These are phyloP conservation scores for Petrocephalus sullivani DNA, from an alignment of 2,797 vertebrate genomes.

Conservation along the genomic window DNA sequence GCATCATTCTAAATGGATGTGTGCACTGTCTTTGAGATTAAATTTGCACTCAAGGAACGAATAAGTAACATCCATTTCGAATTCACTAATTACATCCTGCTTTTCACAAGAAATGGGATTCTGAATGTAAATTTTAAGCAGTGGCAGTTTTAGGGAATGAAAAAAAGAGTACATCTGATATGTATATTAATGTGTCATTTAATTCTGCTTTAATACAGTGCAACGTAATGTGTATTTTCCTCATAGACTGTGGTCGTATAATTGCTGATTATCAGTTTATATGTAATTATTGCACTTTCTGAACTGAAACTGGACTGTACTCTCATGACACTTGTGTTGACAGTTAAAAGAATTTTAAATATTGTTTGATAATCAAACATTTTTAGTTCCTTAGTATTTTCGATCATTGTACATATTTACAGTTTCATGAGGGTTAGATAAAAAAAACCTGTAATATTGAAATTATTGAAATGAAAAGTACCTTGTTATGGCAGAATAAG, in stretches of 20 bases:
- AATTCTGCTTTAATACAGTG: neutral
- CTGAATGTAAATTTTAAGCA: neutral
- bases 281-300: neutral
- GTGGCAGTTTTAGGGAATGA: neutral
- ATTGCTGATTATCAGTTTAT: neutral
- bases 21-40: constrained; percentile 19
- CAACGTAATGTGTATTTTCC: neutral
- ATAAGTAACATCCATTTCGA: constrained; percentile 19
- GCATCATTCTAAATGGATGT: constrained; percentile 24
- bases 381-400: too few species aligned
- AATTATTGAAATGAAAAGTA: neutral
- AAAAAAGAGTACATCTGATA: neutral
- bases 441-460: neutral
- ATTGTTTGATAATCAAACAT: neutral
- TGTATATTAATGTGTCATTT: neutral
- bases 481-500: neutral
- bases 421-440: neutral
- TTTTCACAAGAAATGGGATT: constrained; percentile 17
- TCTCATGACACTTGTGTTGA: neutral
- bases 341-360: neutral
- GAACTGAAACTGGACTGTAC: neutral
- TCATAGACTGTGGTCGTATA: neutral
- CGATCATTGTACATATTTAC: neutral
- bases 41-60: constrained; percentile 12
- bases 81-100: neutral